Evolutionary conservation across 2,113 vertebrate genomes (phyloP), one percentile per base, ranked within the genome.

Genomic region (Acanthochromis polyacanthus): DNA sequence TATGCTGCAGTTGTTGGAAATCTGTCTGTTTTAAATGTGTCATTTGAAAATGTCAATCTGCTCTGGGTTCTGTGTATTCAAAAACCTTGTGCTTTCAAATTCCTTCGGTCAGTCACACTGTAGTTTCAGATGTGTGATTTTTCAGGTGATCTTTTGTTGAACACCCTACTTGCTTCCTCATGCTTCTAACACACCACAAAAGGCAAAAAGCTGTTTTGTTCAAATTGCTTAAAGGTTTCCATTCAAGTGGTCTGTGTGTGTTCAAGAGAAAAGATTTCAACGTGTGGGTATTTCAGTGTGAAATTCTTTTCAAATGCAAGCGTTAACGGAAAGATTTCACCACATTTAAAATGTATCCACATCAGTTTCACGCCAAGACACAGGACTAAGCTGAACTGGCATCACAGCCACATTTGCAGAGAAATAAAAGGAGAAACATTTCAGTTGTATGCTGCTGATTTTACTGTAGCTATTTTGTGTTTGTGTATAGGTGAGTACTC

Each of bases 401-500:
- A 32, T 50, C 19, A 5, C 16, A 65, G 78, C 72, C 43, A 23
- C 36, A 52, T 76, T 55, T 67, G 16, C 36, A 12, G 17, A 38
- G 30, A 60, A 64, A 71, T 38, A 56, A 69, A 52, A 64, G 22
- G 63, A 45, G 57, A 40, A 79, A 63, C 60, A 78, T 60, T 61
- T 38, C 40, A 61, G 25, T 63, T 58, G 20, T 75, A 36, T 71
- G 64, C 53, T 73, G 74, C 79, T 88, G 62, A 75, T 88, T 81
- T 74, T 28, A 56, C 55, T 70, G 72, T 65, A 36, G 76, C 69
- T 86, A 61, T 71, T 87, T 84, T 69, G 77, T 71, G 66, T 79
- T 50, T 76, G 69, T 59, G 55, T 69, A 62, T 67, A 84, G 76
- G 85, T 81, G 78, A 82, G 77, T 67, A 78, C 60, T 77, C 80